These are phyloP conservation scores for Tetragnatha montana DNA, from an alignment of 2,888 invertebrate species.

Conservation along the genomic window DNA sequence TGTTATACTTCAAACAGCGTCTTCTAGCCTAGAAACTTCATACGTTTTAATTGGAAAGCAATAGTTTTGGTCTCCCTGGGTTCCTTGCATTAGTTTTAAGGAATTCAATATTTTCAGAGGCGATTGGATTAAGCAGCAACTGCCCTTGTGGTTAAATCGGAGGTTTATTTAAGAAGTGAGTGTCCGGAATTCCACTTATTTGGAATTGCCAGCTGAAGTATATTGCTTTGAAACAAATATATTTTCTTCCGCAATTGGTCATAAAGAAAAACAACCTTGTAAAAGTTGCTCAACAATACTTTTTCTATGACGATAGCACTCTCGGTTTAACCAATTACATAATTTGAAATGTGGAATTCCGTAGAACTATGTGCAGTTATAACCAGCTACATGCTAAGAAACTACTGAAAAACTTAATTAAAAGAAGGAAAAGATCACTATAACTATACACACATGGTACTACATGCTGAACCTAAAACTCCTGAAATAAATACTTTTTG, in stretches of 20 bases:
- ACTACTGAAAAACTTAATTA: no score
- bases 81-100: no score
- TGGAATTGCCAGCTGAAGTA: constrained; percentile 19
- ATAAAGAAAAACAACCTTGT: constrained; percentile 7
- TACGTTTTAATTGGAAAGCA: not conserved
- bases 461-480: no score
- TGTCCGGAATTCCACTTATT: not conserved
- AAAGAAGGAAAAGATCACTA: no score
- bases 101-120: no score
- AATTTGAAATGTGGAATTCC: not conserved
- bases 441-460: no score
- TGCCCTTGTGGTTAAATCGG: not conserved
- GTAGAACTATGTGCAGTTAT: not conserved
- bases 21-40: not conserved
- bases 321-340: not conserved
- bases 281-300: not conserved
- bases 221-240: constrained; percentile 28
- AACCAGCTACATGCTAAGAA: not conserved
- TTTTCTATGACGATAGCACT: not conserved
- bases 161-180: not conserved
- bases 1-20: not conserved
- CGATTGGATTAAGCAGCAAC: no score
- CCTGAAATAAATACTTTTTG: no score
- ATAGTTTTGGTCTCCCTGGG: not conserved
- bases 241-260: not conserved